Percentiles rank a stretch among this genome's conserved stretches.
phyloP scores from a whole-genome alignment of 2,797 vertebrate species.

The Falco columbarius region DNA sequence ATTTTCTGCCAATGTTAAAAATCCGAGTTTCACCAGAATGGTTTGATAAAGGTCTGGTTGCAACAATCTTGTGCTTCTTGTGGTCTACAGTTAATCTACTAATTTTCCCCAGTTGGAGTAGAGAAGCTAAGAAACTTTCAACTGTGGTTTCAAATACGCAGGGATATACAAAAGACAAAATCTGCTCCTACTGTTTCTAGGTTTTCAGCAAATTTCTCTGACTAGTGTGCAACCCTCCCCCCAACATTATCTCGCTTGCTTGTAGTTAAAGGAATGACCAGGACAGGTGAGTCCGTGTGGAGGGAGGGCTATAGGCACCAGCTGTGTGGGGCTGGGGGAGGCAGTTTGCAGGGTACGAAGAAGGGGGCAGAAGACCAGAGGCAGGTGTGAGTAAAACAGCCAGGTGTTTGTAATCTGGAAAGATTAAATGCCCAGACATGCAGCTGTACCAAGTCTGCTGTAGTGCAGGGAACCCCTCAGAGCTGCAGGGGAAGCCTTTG shows the following conservation, averaged over 20 bases:
- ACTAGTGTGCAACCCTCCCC: rapidly evolving
- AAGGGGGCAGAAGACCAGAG: not conserved
- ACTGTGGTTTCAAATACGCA: not conserved
- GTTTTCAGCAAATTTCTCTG: not conserved
- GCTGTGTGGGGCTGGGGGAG: not conserved
- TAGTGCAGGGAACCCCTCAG: rapidly evolving
- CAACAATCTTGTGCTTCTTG: not conserved
- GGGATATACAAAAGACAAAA: not conserved
- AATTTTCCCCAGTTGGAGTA: not conserved
- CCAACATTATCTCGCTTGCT: not conserved
- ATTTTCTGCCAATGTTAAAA: not conserved
- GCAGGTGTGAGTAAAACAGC: not conserved
- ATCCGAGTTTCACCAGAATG: not conserved
- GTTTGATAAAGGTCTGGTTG: not conserved
- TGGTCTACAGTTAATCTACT: not conserved
- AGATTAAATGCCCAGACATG: not conserved
- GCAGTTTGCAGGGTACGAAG: no score
- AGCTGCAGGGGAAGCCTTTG: rapidly evolving
- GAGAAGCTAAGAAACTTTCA: not conserved
- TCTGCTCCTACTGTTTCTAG: not conserved
- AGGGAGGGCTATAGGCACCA: rapidly evolving
- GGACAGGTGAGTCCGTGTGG: not conserved
- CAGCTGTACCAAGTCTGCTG: rapidly evolving
- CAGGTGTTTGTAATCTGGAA: not conserved
- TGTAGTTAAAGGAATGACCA: not conserved